Conservation (phyloP, 2,888 invertebrate genomes). For the Aphodius sticticus region DNA sequence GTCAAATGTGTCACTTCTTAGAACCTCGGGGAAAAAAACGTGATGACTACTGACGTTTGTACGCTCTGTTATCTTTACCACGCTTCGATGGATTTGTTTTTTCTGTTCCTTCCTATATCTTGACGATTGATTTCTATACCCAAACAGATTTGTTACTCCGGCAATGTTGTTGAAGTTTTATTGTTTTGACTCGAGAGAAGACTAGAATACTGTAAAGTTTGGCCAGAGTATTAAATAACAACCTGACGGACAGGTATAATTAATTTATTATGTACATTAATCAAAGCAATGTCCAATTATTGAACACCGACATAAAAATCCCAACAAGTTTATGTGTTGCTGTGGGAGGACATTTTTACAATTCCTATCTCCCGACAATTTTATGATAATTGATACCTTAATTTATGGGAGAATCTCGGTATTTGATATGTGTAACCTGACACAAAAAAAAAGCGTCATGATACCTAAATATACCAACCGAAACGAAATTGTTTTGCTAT, state of each 20-base stretch:
- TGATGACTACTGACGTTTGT: neutral
- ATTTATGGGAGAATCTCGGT: neutral
- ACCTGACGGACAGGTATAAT: neutral
- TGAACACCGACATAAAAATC: neutral
- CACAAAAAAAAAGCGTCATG: neutral
- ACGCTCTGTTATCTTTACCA: neutral
- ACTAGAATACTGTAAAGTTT: too few relatives aligned
- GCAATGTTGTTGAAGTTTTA: neutral
- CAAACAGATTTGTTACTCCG: neutral
- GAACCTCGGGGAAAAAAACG: neutral
- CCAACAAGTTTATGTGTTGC: neutral
- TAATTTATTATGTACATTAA: neutral
- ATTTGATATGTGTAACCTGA: neutral
- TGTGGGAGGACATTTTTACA: neutral
- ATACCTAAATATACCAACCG: neutral
- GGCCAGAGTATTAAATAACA: too few relatives aligned
- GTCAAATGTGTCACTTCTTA: neutral
- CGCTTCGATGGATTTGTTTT: neutral
- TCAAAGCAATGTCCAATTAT: too few relatives aligned
- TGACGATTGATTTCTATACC: neutral
- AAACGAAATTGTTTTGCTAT: constrained; percentile 5
- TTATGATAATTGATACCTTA: neutral
- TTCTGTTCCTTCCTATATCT: neutral
- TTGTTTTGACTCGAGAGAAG: too few relatives aligned
- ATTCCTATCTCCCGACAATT: neutral